A percentile compares a stretch with the other conserved stretches of the same genome.
These are phyloP conservation scores for Agriopis aurantiaria DNA, from an alignment of 2,888 invertebrate species.

Conservation along the genomic window DNA sequence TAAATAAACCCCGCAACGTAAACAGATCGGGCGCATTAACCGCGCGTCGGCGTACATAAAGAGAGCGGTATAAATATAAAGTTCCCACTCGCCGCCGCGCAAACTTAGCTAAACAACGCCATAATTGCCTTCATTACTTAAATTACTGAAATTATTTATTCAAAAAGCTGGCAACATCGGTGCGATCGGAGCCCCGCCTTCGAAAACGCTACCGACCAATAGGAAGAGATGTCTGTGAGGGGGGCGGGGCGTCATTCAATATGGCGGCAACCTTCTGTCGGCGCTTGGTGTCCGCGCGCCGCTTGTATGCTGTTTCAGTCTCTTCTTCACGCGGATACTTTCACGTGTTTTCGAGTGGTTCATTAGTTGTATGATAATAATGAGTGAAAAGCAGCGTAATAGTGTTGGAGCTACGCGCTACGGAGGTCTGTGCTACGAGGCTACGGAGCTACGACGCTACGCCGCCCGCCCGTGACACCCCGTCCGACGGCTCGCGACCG, in stretches of 20 bases:
- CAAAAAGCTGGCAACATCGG: constrained; percentile 86
- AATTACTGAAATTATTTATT: constrained; percentile 87
- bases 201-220: constrained; percentile 65
- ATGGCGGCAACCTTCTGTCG: constrained; percentile 74
- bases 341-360: constrained; percentile 64
- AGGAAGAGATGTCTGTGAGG: constrained; percentile 49
- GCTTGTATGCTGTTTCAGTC: constrained; percentile 65
- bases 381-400: constrained; percentile 59
- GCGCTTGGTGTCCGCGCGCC: constrained; percentile 60
- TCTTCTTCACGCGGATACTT: constrained; percentile 66
- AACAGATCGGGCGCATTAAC: constrained; percentile 86
- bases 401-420: constrained; percentile 45
- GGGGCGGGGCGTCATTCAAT: constrained; percentile 78
- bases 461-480: constrained; percentile 37
- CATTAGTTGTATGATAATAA: constrained; percentile 60
- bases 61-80: constrained; percentile 86
- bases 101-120: constrained; percentile 87
- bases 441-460: constrained; percentile 39
- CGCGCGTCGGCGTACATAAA: constrained; percentile 85
- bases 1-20: constrained; percentile 83
- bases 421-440: constrained; percentile 46
- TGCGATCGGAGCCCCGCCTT: constrained; percentile 70
- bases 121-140: constrained; percentile 87
- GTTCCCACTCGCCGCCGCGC: constrained; percentile 84
- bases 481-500: constrained; percentile 58